These are phyloP conservation scores for Hippocampus comes DNA, from an alignment of 2,113 vertebrate species.

Conservation along the genomic window DNA sequence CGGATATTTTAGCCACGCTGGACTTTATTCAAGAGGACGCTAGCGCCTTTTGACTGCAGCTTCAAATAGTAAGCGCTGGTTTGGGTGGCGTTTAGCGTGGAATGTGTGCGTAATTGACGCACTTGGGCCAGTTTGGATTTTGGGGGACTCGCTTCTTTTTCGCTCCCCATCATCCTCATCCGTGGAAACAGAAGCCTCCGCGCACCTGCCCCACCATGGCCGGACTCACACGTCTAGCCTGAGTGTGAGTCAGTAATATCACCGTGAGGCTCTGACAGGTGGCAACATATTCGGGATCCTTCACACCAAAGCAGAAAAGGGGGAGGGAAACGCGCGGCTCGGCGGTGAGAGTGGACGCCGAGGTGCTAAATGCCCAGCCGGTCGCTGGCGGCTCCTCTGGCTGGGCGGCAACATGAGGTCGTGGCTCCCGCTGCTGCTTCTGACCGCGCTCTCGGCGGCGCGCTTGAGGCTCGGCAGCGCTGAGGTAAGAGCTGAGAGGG, in stretches of 20 bases:
- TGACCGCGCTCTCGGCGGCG: conserved; percentile 61
- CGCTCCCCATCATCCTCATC: neutral
- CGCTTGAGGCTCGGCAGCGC: conserved; percentile 58
- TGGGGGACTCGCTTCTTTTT: neutral
- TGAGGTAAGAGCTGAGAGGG: conserved; percentile 63
- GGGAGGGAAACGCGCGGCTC: conserved; percentile 29
- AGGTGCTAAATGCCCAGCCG: conserved; percentile 68
- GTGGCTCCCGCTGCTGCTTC: conserved; percentile 69
- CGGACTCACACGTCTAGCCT: conserved; percentile 45
- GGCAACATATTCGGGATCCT: conserved; percentile 46
- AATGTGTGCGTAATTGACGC: neutral
- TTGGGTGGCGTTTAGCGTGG: neutral
- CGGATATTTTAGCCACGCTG: conserved; percentile 34
- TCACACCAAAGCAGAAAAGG: conserved; percentile 20
- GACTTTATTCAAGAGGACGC: neutral
- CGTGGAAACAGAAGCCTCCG: neutral
- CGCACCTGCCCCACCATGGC: conserved; percentile 41
- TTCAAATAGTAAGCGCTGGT: conserved; percentile 1
- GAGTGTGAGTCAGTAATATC: conserved; percentile 48
- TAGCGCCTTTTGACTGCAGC: neutral
- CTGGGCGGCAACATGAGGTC: conserved; percentile 74
- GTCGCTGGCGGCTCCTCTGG: conserved; percentile 67
- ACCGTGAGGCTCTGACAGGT: conserved; percentile 21
- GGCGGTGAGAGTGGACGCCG: conserved; percentile 54
- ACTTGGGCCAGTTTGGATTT: neutral